Evolutionary conservation across 64 coral and sea anemone species (phyloP).

Genomic region (Trachythela sp.): DNA sequence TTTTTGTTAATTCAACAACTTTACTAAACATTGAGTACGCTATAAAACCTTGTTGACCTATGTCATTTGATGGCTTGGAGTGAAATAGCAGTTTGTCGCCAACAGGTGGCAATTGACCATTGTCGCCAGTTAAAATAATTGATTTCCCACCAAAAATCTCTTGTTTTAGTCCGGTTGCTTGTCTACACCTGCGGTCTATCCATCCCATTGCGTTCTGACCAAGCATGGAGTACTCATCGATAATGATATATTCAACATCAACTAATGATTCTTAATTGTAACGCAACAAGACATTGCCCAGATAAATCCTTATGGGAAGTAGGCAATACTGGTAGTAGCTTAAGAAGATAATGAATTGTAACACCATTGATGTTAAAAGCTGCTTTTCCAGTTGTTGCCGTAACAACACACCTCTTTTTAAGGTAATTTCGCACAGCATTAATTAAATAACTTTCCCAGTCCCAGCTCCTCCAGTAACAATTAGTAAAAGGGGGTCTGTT

Average conservation of each 20-base stretch:
- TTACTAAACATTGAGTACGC: not conserved
- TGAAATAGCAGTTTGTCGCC: not conserved
- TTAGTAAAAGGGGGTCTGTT: too few species aligned
- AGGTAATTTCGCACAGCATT: too few species aligned
- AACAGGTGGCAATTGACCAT: conserved; percentile 20
- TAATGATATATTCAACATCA: not conserved
- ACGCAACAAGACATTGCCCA: not conserved
- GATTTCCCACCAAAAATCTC: not conserved
- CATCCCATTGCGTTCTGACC: not conserved
- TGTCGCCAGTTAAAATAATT: not conserved
- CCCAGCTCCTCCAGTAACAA: too few species aligned
- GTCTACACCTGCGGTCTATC: not conserved
- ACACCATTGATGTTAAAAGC: too few species aligned
- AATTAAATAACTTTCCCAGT: too few species aligned
- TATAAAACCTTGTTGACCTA: not conserved
- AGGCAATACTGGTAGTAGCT: not conserved
- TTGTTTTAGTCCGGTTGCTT: not conserved
- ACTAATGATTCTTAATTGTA: conserved; percentile 6
- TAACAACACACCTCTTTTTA: too few species aligned
- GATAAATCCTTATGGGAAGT: not conserved
- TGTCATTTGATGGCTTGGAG: conserved; percentile 7
- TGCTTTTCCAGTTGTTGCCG: too few species aligned
- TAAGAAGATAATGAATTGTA: too few species aligned
- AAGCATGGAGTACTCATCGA: conserved; percentile 11
- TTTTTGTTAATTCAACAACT: not conserved